Percentiles rank a stretch among this genome's conserved stretches.
phyloP scores from a whole-genome alignment of 2,113 vertebrate species.

The Scomber colias region DNA sequence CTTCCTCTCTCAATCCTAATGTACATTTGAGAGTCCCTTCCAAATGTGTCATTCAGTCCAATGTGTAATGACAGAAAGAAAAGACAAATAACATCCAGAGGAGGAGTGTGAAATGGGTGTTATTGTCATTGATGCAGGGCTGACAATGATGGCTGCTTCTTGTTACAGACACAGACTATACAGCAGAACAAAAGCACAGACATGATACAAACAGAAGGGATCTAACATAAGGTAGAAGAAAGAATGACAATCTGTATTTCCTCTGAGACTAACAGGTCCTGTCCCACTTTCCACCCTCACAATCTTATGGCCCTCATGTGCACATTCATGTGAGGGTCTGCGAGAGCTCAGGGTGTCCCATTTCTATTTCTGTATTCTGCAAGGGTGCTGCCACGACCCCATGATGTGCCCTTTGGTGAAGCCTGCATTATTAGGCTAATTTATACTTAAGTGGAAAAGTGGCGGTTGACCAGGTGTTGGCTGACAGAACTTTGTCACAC shows the following conservation, averaged over 20 bases:
- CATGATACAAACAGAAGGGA: not conserved
- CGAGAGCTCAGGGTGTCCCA: not conserved
- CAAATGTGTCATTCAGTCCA: conserved; percentile 63
- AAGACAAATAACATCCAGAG: not conserved
- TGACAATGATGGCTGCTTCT: not conserved
- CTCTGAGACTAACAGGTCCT: not conserved
- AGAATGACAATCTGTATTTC: not conserved
- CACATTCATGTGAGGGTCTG: not conserved
- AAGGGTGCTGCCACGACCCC: conserved; percentile 1
- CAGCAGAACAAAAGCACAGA: not conserved
- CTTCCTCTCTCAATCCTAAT: conserved; percentile 63
- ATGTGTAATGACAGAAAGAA: conserved; percentile 32
- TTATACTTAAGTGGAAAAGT: conserved; percentile 1
- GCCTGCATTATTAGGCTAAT: conserved; percentile 17
- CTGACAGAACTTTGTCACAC: not conserved
- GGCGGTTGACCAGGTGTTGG: not conserved
- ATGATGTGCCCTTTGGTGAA: not conserved
- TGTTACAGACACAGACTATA: conserved; percentile 7
- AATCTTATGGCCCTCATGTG: conserved; percentile 4
- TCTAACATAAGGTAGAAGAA: not conserved
- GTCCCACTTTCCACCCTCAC: not conserved
- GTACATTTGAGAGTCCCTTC: conserved; percentile 63
- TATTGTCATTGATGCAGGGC: not conserved
- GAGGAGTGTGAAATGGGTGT: conserved; percentile 24
- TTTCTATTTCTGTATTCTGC: conserved; percentile 20